Percentiles rank a stretch among this genome's conserved stretches.
These are phyloP conservation scores for Drosophila tristis DNA, from an alignment of 1,140 invertebrate species.

Conservation along the genomic window DNA sequence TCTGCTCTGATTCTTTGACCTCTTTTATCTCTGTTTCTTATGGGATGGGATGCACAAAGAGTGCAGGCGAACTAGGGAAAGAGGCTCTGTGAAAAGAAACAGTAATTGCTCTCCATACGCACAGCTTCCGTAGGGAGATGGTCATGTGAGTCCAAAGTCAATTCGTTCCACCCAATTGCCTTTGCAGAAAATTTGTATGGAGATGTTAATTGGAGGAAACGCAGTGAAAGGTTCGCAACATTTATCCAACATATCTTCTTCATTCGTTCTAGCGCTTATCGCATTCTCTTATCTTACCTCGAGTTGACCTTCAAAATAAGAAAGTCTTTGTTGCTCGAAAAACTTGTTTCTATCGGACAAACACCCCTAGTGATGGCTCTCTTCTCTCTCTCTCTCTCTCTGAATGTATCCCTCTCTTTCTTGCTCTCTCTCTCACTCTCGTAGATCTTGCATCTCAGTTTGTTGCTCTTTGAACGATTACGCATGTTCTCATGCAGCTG, in stretches of 20 bases:
- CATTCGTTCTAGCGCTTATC: neutral
- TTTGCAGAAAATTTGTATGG: no score
- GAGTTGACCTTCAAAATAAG: slow-evolving; percentile 30
- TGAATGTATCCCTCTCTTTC: neutral
- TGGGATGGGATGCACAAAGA: no score
- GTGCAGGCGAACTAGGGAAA: no score
- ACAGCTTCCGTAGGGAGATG: no score
- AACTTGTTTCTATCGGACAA: slow-evolving; percentile 25
- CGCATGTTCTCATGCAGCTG: neutral
- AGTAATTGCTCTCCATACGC: no score
- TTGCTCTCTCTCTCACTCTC: neutral
- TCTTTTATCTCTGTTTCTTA: no score
- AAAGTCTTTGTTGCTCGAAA: slow-evolving; percentile 33
- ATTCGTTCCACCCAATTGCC: no score
- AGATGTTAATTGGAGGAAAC: neutral
- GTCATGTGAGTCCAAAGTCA: no score
- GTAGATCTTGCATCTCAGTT: no score
- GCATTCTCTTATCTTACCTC: neutral
- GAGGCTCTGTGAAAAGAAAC: no score
- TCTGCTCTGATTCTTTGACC: no score
- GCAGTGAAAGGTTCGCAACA: neutral
- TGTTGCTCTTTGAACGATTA: no score
- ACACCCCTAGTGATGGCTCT: neutral
- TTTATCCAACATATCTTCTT: neutral
- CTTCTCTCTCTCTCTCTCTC: neutral